Conservation (phyloP, 2,888 invertebrate genomes). For the Heteropelma amictum region DNA sequence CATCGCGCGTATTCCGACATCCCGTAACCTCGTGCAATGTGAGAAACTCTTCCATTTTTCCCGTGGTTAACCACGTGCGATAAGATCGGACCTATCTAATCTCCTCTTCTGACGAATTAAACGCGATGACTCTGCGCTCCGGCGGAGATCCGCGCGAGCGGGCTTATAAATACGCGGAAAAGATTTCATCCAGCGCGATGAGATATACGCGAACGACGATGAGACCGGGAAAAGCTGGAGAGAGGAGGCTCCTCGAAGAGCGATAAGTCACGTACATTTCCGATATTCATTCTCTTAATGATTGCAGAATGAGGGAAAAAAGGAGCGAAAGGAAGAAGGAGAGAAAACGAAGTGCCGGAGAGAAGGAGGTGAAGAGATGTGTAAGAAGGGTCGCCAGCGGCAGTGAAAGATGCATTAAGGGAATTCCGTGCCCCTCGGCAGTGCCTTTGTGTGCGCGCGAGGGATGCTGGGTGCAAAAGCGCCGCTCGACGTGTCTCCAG, state of each 20-base stretch:
- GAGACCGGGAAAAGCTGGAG: slow-evolving; percentile 1
- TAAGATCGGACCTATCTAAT: slow-evolving; percentile 18
- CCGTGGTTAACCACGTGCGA: no score
- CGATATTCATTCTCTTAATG: slow-evolving; percentile 55
- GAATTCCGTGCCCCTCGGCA: slow-evolving; percentile 41
- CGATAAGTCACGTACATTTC: slow-evolving; percentile 54
- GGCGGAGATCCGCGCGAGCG: slow-evolving; percentile 2
- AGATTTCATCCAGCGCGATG: slow-evolving; percentile 10
- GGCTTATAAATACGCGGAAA: slow-evolving; percentile 20
- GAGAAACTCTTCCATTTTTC: no score
- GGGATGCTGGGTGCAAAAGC: slow-evolving; percentile 10
- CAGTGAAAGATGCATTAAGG: slow-evolving; percentile 54
- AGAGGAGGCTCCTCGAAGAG: slow-evolving; percentile 38
- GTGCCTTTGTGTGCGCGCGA: slow-evolving; percentile 24
- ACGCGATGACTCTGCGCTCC: slow-evolving; percentile 46
- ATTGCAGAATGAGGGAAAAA: slow-evolving; percentile 30
- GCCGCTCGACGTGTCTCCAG: slow-evolving; percentile 31
- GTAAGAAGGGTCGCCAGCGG: slow-evolving; percentile 17
- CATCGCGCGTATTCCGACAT: no score
- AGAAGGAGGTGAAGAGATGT: slow-evolving; percentile 12
- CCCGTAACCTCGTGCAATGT: slow-evolving; percentile 2
- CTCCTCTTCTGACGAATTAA: slow-evolving; percentile 42
- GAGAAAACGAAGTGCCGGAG: slow-evolving; percentile 12
- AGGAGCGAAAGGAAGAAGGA: slow-evolving; percentile 14
- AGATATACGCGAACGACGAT: no score